Evolutionary conservation across 1,140 invertebrate genomes (phyloP).

Genomic region (Meloidogyne hapla): DNA sequence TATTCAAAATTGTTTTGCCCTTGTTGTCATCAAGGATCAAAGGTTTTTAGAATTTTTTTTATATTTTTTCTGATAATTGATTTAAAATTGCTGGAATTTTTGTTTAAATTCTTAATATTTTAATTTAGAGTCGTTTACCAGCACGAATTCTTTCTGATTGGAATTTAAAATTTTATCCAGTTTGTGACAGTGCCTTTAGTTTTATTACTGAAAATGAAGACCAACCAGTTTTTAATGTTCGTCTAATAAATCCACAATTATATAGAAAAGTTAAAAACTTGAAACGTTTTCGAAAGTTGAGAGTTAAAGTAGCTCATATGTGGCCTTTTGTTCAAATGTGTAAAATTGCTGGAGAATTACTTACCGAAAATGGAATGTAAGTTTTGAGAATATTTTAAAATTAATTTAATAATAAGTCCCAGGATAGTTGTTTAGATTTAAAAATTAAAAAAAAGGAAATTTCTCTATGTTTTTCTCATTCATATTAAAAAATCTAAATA

Average conservation of each 20-base stretch:
- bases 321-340: conserved; percentile 49
- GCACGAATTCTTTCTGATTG: conserved; percentile 76
- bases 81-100: too few species aligned
- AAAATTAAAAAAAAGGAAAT: too few species aligned
- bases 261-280: conserved; percentile 42
- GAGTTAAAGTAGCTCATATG: conserved; percentile 43
- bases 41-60: conserved; percentile 64
- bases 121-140: conserved; percentile 72
- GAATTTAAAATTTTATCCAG: conserved; percentile 76
- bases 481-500: too few species aligned
- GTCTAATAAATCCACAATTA: conserved; percentile 65
- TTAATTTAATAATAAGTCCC: too few species aligned
- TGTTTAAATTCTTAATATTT: background rate
- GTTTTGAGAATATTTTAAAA: background rate
- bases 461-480: too few species aligned
- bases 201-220: conserved; percentile 76
- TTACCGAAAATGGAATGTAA: conserved; percentile 44
- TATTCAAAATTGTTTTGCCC: conserved; percentile 84
- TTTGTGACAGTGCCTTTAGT: conserved; percentile 78
- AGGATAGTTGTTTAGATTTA: too few species aligned
- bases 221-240: conserved; percentile 78
- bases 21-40: conserved; percentile 79
- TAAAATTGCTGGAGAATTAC: conserved; percentile 11
- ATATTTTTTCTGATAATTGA: too few species aligned
- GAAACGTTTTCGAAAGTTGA: conserved; percentile 36